Evolutionary conservation across 2,797 vertebrate species (phyloP), one percentile per base, ranked within the genome.

Genomic region (Choloepus didactylus): DNA sequence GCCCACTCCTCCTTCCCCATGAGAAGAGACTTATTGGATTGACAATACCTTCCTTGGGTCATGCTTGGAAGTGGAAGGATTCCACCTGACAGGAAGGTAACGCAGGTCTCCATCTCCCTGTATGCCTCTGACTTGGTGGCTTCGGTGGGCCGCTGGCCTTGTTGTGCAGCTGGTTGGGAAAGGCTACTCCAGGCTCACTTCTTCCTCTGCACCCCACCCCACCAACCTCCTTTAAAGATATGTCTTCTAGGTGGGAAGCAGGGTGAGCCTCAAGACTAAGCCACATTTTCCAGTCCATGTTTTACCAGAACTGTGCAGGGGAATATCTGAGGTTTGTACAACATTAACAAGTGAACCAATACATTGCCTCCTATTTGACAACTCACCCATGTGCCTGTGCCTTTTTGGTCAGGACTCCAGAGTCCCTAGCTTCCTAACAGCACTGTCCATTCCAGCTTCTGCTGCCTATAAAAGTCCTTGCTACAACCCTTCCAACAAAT

Each of bases 1-100:
- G 1, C 3, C 2, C 8, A 0, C 21, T 76, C 1, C 5, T 9
- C 2, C 16, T 35, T 60, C 38, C 6, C 8, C 41, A 12, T 6
- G 31, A 51, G 2, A 80, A 64, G 51, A 69, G 12, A 11, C 12
- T 69, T 29, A 11, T 6, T 54, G 31, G 27, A n/a, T 9, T 29
- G 15, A 59, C 3, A 0, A 19, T 41, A 5, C 2, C 23, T 56
- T 44, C n/a, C 15, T 16, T 25, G 1, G 6, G 9, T 41, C 51
- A 66, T n/a, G 67, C 2, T 21, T 44, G 67, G 35, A 27, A 38
- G 16, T 11, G 16, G 6, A 31, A 83, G 54, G 62, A 44, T 4
- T 0, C 11, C 10, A 2, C 5, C n/a, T 18, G 1, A 16, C 6
- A 9, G n/a, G 29, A n/a, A 64, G 27, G 0, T 9, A 56, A 41